phyloP scores from a whole-genome alignment of 1,140 invertebrate species.

The Centruroides sculpturatus region DNA sequence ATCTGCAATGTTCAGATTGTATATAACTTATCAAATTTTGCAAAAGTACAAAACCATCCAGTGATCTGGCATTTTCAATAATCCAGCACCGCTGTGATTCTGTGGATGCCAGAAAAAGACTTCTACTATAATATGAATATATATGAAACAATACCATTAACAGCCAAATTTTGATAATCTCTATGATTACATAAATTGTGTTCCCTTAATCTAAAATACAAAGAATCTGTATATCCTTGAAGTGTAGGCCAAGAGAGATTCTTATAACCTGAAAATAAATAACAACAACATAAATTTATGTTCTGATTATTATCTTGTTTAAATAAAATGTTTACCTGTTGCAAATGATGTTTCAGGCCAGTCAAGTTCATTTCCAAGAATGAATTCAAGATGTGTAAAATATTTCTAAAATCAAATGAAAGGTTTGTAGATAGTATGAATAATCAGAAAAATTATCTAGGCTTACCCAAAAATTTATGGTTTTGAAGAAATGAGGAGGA shows the following conservation, averaged over 20 bases:
- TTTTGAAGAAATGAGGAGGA: too few species aligned
- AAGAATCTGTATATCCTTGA: constrained; percentile 25
- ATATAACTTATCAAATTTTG: too few species aligned
- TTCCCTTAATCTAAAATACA: constrained; percentile 25
- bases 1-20: too few species aligned
- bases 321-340: constrained; percentile 26
- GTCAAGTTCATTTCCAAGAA: constrained; percentile 36
- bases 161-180: constrained; percentile 38
- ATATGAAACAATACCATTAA: constrained; percentile 27
- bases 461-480: too few species aligned
- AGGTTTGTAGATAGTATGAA: too few species aligned
- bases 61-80: too few species aligned
- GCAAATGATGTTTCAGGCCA: constrained; percentile 37
- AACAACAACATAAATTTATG: neutral
- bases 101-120: too few species aligned
- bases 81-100: too few species aligned
- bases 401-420: constrained; percentile 18
- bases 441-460: too few species aligned
- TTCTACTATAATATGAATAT: too few species aligned
- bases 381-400: constrained; percentile 27
- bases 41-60: too few species aligned
- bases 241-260: constrained; percentile 24
- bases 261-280: constrained; percentile 20
- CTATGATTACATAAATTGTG: constrained; percentile 36
- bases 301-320: too few species aligned